Evolutionary conservation across 1,140 invertebrate species (phyloP).

Genomic region (Babylonia areolata): DNA sequence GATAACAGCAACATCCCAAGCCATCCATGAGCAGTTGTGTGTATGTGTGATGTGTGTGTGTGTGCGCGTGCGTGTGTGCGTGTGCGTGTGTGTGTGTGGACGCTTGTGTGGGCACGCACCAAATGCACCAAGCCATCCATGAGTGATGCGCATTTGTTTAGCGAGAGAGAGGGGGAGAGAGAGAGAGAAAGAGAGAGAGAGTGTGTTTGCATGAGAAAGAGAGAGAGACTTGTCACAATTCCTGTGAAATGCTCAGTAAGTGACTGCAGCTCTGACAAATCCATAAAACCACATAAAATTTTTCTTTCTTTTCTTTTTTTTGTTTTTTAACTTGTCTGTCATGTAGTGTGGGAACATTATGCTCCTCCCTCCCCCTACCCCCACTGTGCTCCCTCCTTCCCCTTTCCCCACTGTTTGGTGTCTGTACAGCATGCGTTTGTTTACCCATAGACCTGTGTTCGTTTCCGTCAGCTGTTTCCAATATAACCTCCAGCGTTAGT

Average conservation of each 20-base stretch:
- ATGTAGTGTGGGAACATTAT: not conserved
- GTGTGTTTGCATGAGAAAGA: no score
- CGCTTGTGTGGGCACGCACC: no score
- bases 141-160: not conserved
- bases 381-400: not conserved
- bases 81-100: not conserved
- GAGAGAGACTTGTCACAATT: not conserved
- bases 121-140: not conserved
- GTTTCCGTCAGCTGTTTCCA: no score
- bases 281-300: not conserved
- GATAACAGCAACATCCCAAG: no score
- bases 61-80: conserved; percentile 2
- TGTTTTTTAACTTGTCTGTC: not conserved
- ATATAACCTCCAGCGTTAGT: no score
- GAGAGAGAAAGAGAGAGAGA: not conserved
- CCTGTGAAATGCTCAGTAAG: not conserved
- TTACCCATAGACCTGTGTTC: no score
- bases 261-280: conserved; percentile 1
- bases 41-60: not conserved
- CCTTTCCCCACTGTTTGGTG: not conserved
- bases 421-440: no score
- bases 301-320: no score
- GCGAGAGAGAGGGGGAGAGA: not conserved
- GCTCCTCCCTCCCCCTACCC: not conserved
- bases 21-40: not conserved